Percentiles rank a stretch among this genome's conserved stretches.
Conservation (phyloP, 2,888 invertebrate species). For the Leuctra nigra region DNA sequence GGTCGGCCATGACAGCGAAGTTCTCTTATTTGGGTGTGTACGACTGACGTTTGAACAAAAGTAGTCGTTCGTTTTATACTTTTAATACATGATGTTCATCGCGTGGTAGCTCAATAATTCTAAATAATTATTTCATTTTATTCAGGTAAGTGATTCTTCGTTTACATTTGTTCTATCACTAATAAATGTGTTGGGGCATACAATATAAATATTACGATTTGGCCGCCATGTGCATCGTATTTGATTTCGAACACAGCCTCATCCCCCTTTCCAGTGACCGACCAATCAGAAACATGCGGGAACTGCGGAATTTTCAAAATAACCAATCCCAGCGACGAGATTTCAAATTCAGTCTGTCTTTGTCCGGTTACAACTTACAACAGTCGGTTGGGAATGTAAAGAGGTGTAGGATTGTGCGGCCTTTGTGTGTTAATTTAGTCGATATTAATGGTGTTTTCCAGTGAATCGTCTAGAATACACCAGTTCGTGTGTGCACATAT, state of each 20-base stretch:
- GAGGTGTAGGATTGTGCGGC: background rate
- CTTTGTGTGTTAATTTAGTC: background rate
- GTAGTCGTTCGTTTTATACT: background rate
- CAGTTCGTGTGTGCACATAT: background rate
- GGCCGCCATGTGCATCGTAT: constrained; percentile 25
- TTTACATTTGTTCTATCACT: background rate
- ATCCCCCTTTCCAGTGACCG: background rate
- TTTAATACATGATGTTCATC: background rate
- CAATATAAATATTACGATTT: constrained; percentile 14
- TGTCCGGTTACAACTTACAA: constrained; percentile 36
- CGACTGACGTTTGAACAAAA: background rate
- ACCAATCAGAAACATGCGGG: constrained; percentile 43
- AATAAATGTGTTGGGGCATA: background rate
- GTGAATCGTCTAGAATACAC: background rate
- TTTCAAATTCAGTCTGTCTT: constrained; percentile 53
- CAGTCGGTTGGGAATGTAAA: constrained; percentile 7
- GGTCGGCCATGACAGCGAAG: constrained; percentile 22
- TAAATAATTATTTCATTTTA: background rate
- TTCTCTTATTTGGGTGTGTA: constrained; percentile 17
- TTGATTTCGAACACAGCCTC: constrained; percentile 21
- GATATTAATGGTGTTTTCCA: constrained; percentile 14
- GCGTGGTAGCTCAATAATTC: background rate
- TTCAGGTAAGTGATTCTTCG: background rate
- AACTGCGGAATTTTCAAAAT: constrained; percentile 46
- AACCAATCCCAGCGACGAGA: constrained; percentile 46